phyloP scores from a whole-genome alignment of 1,140 invertebrate genomes.

The Drosophila repleta region DNA sequence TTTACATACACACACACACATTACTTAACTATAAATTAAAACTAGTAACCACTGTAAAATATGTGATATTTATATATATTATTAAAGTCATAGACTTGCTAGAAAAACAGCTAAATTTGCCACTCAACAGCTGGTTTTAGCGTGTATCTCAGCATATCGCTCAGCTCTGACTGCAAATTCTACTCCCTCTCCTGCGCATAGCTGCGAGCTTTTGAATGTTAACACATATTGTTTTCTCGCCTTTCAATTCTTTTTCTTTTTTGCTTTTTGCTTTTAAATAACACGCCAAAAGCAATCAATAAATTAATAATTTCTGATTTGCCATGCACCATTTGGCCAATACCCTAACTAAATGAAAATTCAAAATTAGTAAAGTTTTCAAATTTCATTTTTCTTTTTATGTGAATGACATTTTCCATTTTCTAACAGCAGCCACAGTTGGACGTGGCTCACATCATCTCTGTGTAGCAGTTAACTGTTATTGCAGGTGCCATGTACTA shows the following conservation, averaged over 20 bases:
- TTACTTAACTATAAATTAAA: neutral
- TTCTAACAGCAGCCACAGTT: slow-evolving; percentile 27
- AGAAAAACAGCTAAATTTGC: neutral
- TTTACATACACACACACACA: neutral
- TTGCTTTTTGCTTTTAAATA: neutral
- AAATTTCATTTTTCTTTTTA: neutral
- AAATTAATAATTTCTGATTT: neutral
- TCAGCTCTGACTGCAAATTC: neutral
- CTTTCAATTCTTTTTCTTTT: neutral
- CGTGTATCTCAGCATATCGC: neutral
- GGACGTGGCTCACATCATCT: slow-evolving; percentile 46
- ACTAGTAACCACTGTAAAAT: too few species aligned
- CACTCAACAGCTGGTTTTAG: neutral
- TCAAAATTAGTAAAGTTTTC: neutral
- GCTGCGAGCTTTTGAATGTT: slow-evolving; percentile 10
- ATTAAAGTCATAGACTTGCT: neutral
- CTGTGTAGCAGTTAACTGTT: slow-evolving; percentile 37
- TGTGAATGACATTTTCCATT: slow-evolving; percentile 2
- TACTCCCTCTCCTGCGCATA: neutral
- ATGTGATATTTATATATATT: too few species aligned
- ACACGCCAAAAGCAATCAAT: slow-evolving; percentile 16
- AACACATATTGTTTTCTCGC: slow-evolving; percentile 12
- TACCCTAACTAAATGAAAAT: neutral
- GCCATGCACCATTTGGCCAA: neutral
- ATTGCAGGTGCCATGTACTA: slow-evolving; percentile 52